These are phyloP conservation scores for Semotilus atromaculatus DNA, from an alignment of 2,797 vertebrate genomes.

Conservation along the genomic window DNA sequence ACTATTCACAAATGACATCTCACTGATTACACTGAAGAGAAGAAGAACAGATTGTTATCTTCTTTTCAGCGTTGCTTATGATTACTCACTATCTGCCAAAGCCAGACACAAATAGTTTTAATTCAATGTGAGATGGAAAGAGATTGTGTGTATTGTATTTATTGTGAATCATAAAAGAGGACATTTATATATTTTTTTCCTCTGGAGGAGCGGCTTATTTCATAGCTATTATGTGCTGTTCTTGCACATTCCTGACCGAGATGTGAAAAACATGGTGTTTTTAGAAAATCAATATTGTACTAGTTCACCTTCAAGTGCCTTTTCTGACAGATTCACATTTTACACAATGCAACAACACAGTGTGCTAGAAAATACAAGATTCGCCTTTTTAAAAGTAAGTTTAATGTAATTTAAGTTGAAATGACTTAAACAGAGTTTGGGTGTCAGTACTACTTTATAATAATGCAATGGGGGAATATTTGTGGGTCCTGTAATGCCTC, in stretches of 20 bases:
- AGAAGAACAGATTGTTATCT: conserved; percentile 4
- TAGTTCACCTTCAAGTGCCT: neutral
- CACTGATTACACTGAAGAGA: conserved; percentile 4
- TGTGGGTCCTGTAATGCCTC: no score
- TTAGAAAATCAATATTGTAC: conserved; percentile 3
- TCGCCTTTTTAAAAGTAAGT: no score
- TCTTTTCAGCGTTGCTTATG: neutral
- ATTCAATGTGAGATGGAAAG: conserved; percentile 10
- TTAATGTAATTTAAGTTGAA: no score
- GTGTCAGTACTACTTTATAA: no score
- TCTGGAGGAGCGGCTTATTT: neutral
- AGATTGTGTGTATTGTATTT: neutral
- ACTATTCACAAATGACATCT: neutral
- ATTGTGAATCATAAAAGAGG: neutral
- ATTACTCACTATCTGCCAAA: conserved; percentile 5
- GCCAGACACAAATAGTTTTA: neutral
- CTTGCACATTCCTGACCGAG: neutral
- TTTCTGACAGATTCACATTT: conserved; percentile 5
- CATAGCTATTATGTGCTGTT: conserved; percentile 10
- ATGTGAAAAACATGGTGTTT: neutral
- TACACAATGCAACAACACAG: neutral
- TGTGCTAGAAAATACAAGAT: neutral
- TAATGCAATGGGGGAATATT: no score
- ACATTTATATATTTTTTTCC: neutral
- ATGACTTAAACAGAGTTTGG: no score